Conservation (phyloP, 2,888 invertebrate genomes). For the Eupithecia abbreviata region DNA sequence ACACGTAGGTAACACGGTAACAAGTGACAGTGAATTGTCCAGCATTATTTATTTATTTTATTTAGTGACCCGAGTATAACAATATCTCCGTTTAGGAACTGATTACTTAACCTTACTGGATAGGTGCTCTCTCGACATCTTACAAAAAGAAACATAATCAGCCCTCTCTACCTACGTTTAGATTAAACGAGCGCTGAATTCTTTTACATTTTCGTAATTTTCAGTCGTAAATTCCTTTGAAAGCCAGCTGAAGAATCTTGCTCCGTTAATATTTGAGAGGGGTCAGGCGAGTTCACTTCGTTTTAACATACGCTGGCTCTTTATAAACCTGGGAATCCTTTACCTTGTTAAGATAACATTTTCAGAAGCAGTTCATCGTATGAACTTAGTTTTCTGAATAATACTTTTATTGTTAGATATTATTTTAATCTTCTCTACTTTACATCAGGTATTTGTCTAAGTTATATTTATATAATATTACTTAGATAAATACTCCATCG, state of each 20-base stretch:
- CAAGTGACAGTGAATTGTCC: too few species aligned
- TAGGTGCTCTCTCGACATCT: background rate
- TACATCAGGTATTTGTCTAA: background rate
- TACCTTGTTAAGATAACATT: constrained; percentile 2
- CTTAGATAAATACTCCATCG: too few species aligned
- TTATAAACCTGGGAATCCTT: background rate
- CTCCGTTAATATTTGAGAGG: background rate
- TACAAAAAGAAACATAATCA: background rate
- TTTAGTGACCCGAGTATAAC: too few species aligned
- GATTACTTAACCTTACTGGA: background rate
- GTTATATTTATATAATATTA: too few species aligned
- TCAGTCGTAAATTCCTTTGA: background rate
- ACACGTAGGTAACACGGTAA: background rate
- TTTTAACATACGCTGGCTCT: background rate
- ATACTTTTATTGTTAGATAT: background rate
- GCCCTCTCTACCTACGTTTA: background rate
- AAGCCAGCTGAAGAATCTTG: constrained; percentile 6
- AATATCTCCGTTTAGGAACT: background rate
- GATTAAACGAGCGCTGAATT: constrained; percentile 1
- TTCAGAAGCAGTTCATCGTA: background rate
- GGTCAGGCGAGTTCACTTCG: constrained; percentile 1
- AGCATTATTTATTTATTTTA: too few species aligned
- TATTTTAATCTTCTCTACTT: background rate
- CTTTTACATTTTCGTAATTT: background rate
- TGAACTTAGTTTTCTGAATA: background rate